A percentile compares a stretch with the other conserved stretches of the same genome.
Conservation (phyloP, 1,140 invertebrate genomes). For the Centruroides sculpturatus region DNA sequence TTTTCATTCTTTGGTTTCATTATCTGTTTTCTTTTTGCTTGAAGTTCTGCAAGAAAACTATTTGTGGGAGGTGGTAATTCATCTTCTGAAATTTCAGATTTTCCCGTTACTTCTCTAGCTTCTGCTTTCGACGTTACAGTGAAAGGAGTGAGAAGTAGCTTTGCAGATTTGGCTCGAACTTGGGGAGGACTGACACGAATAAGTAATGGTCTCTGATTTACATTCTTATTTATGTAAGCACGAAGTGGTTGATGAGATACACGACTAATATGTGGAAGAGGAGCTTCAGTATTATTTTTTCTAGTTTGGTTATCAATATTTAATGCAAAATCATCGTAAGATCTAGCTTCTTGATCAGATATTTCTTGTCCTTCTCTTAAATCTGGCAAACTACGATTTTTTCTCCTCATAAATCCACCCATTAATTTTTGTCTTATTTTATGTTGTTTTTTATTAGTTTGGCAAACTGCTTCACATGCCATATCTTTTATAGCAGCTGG, state of each 20-base stretch:
- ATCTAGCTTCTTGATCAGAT: neutral
- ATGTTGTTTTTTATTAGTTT: conserved; percentile 64
- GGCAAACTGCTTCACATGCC: neutral
- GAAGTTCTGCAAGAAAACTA: neutral
- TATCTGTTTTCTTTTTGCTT: neutral
- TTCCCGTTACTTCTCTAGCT: too few species aligned
- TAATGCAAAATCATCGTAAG: conserved; percentile 12
- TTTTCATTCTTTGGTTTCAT: neutral
- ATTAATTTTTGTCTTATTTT: conserved; percentile 76
- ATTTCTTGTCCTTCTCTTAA: conserved; percentile 50
- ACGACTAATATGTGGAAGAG: conserved; percentile 1
- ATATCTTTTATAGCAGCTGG: conserved; percentile 14
- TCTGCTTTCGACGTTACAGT: too few species aligned
- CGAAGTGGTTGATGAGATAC: conserved; percentile 13
- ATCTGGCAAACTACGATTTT: conserved; percentile 83
- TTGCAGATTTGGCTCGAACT: neutral
- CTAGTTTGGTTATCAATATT: neutral
- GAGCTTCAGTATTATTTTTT: neutral
- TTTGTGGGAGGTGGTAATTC: too few species aligned
- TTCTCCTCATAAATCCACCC: conserved; percentile 71
- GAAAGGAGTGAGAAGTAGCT: neutral
- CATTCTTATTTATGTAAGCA: conserved; percentile 12
- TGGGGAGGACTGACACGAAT: conserved; percentile 10
- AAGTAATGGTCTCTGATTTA: conserved; percentile 8
- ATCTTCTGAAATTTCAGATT: too few species aligned